Conservation (phyloP, 1,140 invertebrate genomes). For the Drosophila pallidifrons region DNA sequence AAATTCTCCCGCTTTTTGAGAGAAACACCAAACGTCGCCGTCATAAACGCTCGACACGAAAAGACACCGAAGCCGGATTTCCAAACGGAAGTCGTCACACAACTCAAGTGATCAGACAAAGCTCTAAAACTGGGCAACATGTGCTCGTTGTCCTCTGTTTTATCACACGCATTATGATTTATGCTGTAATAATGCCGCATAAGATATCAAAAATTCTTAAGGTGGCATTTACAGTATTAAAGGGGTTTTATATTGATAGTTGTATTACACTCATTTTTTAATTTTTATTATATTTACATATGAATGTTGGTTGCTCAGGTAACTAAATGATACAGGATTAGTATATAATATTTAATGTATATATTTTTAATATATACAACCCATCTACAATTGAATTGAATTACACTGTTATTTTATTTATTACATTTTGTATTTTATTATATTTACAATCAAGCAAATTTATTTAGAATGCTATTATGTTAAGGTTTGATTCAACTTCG, state of each 20-base stretch:
- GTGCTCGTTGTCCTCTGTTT: neutral
- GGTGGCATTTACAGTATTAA: neutral
- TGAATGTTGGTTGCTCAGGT: too few relatives aligned
- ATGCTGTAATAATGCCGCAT: conserved; percentile 11
- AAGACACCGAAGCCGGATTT: neutral
- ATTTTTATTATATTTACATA: neutral
- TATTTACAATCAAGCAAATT: too few relatives aligned
- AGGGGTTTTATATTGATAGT: neutral
- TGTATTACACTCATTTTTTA: neutral
- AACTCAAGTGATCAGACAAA: conserved; percentile 18
- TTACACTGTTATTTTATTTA: too few relatives aligned
- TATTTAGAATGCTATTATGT: too few relatives aligned
- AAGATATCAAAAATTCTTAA: neutral
- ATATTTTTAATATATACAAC: too few relatives aligned
- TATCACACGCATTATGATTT: conserved; percentile 17
- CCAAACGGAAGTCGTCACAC: conserved; percentile 24
- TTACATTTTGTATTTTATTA: too few relatives aligned
- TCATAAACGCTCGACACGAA: conserved; percentile 8
- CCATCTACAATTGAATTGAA: too few relatives aligned
- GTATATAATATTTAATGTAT: too few relatives aligned
- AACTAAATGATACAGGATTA: too few relatives aligned
- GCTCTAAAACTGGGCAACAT: conserved; percentile 17
- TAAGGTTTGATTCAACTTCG: too few relatives aligned
- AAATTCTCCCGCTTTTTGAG: conserved; percentile 21
- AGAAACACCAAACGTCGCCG: conserved; percentile 6